phyloP scores from a whole-genome alignment of 2,888 invertebrate species.

The Lamellibrachia satsuma region DNA sequence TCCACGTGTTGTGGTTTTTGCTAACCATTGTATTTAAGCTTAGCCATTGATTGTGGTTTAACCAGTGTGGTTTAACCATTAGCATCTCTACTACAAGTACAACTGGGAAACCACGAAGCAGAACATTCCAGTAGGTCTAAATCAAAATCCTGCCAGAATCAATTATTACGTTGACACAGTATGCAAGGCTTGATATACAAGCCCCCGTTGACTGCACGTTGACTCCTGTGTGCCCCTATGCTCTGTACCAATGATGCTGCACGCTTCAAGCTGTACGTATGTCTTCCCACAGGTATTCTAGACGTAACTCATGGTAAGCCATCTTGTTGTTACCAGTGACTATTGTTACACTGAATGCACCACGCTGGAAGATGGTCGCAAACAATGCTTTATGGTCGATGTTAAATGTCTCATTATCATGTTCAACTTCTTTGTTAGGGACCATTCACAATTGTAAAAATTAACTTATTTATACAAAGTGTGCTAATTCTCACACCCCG shows the following conservation, averaged over 20 bases:
- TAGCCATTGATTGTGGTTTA: no score
- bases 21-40: no score
- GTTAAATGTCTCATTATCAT: not conserved
- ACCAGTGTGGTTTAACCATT: no score
- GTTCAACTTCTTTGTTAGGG: no score
- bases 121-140: not conserved
- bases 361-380: not conserved
- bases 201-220: not conserved
- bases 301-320: slow-evolving; percentile 7
- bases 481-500: no score
- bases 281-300: not conserved
- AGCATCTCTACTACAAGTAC: not conserved
- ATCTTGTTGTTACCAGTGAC: not conserved
- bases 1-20: no score
- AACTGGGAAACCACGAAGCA: not conserved
- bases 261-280: not conserved
- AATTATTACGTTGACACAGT: not conserved
- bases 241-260: not conserved
- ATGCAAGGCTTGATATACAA: not conserved
- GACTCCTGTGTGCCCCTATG: not conserved
- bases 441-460: no score
- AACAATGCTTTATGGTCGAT: not conserved
- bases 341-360: not conserved
- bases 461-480: no score
- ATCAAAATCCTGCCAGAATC: not conserved